Evolutionary conservation across 2,888 invertebrate genomes (phyloP), one percentile per base, ranked within the genome.

Genomic region (Aethes cnicana): DNA sequence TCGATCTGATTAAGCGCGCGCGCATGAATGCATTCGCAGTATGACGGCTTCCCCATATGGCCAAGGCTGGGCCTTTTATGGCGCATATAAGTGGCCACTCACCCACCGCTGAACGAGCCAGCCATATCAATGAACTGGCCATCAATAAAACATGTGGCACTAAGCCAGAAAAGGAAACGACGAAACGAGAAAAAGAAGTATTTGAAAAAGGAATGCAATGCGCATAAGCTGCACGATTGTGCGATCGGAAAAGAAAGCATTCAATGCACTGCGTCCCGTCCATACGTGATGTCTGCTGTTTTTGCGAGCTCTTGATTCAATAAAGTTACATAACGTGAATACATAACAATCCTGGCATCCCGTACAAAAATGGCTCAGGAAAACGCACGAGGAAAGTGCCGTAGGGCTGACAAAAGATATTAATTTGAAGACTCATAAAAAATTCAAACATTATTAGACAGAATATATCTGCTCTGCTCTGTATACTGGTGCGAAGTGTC

Each of bases 91-190:
- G 87, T 89, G 88, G 87, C 78, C 87, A 89, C 82, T 89, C 88
- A 86, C 87, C 88, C 83, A 80, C 78, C 78, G 66, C 81, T 86
- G 86, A 88, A 89, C 89, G 87, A 87, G 87, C 76, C 79, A 83
- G 80, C 79, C 83, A 89, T 89, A 89, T 89, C 89, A 89, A 89
- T 89, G 88, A 88, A 88, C 87, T 77, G 80, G 71, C 82, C 83
- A 88, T 89, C 88, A 88, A 89, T 89, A 88, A 88, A 88, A 89
- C 89, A 88, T 89, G 83, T 84, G 86, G 84, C 85, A 78, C 75
- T 76, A 68, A 75, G 84, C 86, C 88, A 84, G 81, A 76, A 87
- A 88, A 89, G 88, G 88, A 85, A 86, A 82, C 80, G 70, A 79
- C 77, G 82, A 83, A 84, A 84, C 77, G 81, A 85, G 84, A 87